Evolutionary conservation across 2,888 invertebrate species (phyloP).

Genomic region (Tetragnatha montana): DNA sequence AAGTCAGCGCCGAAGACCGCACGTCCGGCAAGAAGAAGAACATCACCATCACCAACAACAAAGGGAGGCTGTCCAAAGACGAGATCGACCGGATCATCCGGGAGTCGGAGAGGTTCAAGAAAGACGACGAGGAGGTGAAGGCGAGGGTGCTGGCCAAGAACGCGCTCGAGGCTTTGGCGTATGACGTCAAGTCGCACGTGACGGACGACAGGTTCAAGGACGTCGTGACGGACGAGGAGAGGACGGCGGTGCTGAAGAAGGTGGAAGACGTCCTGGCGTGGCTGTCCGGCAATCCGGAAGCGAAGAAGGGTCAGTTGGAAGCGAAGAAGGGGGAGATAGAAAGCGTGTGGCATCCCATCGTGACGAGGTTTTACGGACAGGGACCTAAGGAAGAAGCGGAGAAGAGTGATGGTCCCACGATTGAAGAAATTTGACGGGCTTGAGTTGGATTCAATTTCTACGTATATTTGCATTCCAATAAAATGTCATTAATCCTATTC

Average conservation of each 20-base stretch:
- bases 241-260: background rate
- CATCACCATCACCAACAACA: conserved; percentile 79
- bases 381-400: background rate
- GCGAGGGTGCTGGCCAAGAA: conserved; percentile 85
- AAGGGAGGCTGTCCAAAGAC: conserved; percentile 78
- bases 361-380: background rate
- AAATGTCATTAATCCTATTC: no score
- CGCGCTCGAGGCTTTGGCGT: conserved; percentile 82
- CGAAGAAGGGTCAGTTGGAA: background rate
- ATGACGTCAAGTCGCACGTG: conserved; percentile 78
- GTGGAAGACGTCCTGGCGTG: background rate
- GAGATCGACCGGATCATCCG: conserved; percentile 79
- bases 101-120: conserved; percentile 79
- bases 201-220: background rate
- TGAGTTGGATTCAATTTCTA: no score
- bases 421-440: conserved; percentile 34
- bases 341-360: conserved; percentile 2
- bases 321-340: background rate
- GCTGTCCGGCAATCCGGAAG: background rate
- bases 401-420: conserved; percentile 11
- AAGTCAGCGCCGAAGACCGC: conserved; percentile 78
- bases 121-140: conserved; percentile 78
- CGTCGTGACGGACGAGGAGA: background rate
- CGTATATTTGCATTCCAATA: no score
- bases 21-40: conserved; percentile 78